phyloP scores from a whole-genome alignment of 2,797 vertebrate genomes.

The Trachurus trachurus region DNA sequence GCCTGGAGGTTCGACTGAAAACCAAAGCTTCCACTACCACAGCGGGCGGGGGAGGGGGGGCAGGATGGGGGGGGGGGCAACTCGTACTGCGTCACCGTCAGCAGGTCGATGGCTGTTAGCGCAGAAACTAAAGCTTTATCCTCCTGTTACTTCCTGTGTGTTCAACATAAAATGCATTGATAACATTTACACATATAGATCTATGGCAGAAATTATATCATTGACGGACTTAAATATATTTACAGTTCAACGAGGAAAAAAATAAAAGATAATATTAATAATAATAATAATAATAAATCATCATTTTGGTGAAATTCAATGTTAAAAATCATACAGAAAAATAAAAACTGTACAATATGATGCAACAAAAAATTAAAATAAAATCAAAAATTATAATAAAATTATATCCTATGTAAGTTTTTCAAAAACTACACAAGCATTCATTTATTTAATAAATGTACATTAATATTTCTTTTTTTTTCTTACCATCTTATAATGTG shows the following conservation, averaged over 20 bases:
- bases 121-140: slow-evolving; percentile 44
- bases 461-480: slow-evolving; percentile 17
- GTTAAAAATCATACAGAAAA: slow-evolving; percentile 48
- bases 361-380: slow-evolving; percentile 44
- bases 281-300: slow-evolving; percentile 23
- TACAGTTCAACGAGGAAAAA: slow-evolving; percentile 67
- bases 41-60: too few species aligned
- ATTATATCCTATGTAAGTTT: slow-evolving; percentile 58
- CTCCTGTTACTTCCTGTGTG: slow-evolving; percentile 26
- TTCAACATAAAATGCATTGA: slow-evolving; percentile 39
- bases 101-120: slow-evolving; percentile 24
- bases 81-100: slow-evolving; percentile 1
- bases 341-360: slow-evolving; percentile 73
- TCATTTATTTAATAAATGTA: slow-evolving; percentile 67
- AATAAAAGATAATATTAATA: slow-evolving; percentile 18
- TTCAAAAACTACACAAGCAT: slow-evolving; percentile 69
- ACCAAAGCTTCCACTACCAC: not conserved
- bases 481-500: slow-evolving; percentile 33
- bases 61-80: not conserved
- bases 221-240: slow-evolving; percentile 72
- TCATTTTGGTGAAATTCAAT: slow-evolving; percentile 54
- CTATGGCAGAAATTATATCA: slow-evolving; percentile 54
- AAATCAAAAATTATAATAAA: slow-evolving; percentile 42
- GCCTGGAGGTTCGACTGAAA: slow-evolving; percentile 48
- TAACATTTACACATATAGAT: slow-evolving; percentile 60